A percentile compares a stretch with the other conserved stretches of the same genome.
Conservation (phyloP, 2,888 invertebrate genomes). For the Panopea generosa region DNA sequence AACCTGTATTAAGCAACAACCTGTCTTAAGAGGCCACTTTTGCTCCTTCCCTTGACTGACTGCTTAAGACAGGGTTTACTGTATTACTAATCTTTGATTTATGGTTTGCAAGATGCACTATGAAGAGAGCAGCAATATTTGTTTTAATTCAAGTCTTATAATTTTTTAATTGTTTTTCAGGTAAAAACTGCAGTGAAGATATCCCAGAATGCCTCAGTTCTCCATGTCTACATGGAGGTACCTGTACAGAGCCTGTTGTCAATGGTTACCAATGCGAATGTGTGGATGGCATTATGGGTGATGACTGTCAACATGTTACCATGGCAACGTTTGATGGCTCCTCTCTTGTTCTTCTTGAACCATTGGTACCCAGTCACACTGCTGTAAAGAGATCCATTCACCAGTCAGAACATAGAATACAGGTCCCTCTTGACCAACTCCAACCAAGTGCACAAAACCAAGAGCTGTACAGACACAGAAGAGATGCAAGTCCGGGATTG, state of each 20-base stretch:
- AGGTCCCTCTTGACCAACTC: neutral
- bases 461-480: slow-evolving; percentile 14
- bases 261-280: slow-evolving; percentile 75
- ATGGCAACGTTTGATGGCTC: slow-evolving; percentile 77
- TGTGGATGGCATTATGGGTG: slow-evolving; percentile 71
- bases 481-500: slow-evolving; percentile 15
- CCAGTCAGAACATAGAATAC: neutral
- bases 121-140: no score
- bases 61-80: no score
- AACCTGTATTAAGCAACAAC: no score
- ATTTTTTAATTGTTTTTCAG: slow-evolving; percentile 26
- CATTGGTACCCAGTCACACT: slow-evolving; percentile 26
- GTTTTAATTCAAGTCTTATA: no score
- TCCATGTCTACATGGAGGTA: slow-evolving; percentile 96
- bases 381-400: slow-evolving; percentile 18
- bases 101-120: no score
- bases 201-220: slow-evolving; percentile 85
- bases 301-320: slow-evolving; percentile 71
- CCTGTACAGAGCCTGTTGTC: slow-evolving; percentile 96
- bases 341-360: slow-evolving; percentile 61
- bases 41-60: no score
- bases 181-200: slow-evolving; percentile 68
- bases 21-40: no score
- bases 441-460: neutral
- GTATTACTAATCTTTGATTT: no score